Conservation (phyloP, 2,113 vertebrate species). For the Eurypyga helias region DNA sequence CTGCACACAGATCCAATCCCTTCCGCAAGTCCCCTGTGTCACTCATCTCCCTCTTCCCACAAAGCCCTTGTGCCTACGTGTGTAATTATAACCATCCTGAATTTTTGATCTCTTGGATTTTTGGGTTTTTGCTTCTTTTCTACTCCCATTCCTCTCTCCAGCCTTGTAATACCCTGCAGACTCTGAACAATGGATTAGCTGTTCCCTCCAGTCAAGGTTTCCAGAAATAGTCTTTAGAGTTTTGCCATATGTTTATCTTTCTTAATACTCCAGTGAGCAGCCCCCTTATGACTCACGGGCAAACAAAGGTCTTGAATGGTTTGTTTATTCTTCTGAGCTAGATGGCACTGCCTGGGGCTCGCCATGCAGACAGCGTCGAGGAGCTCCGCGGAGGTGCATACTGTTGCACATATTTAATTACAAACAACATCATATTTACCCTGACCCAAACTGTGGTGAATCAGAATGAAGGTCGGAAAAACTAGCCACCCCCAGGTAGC, state of each 20-base stretch:
- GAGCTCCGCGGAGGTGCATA: not conserved
- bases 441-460: not conserved
- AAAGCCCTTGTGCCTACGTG: not conserved
- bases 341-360: slow-evolving; percentile 38
- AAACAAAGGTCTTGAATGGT: slow-evolving; percentile 70
- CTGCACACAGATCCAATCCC: not conserved
- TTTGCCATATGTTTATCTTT: slow-evolving; percentile 78
- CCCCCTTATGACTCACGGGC: slow-evolving; percentile 73
- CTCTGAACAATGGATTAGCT: slow-evolving; percentile 77
- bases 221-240: slow-evolving; percentile 79
- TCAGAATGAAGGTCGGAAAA: slow-evolving; percentile 11
- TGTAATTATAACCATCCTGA: slow-evolving; percentile 54
- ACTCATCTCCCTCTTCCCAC: not conserved
- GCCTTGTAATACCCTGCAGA: slow-evolving; percentile 51
- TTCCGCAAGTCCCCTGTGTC: slow-evolving; percentile 5
- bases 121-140: not conserved
- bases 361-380: slow-evolving; percentile 15
- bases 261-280: slow-evolving; percentile 74
- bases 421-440: slow-evolving; percentile 20
- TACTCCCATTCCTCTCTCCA: slow-evolving; percentile 38
- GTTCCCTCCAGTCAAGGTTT: slow-evolving; percentile 72
- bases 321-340: slow-evolving; percentile 73
- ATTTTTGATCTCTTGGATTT: slow-evolving; percentile 52
- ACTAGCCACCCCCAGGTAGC: not conserved
- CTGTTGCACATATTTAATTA: not conserved